A percentile compares a stretch with the other conserved stretches of the same genome.
Evolutionary conservation across 2,888 invertebrate genomes (phyloP).

Genomic region (Rhamnusium bicolor): DNA sequence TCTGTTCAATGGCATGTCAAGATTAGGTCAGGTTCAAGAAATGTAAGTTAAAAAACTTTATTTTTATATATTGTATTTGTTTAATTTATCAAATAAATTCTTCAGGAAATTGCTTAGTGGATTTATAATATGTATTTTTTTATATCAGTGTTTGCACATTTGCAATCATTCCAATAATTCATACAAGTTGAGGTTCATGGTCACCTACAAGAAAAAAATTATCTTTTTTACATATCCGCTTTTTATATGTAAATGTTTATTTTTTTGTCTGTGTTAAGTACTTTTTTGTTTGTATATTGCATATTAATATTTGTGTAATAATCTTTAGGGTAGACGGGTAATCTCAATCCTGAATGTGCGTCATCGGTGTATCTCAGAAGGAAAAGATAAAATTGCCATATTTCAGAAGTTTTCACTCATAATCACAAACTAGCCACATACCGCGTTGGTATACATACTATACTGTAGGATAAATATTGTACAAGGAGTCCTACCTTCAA

Average conservation of each 20-base stretch:
- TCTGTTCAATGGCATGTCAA: conserved; percentile 28
- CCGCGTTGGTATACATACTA: too few species aligned
- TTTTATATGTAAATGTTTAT: conserved; percentile 39
- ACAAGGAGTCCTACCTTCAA: too few species aligned
- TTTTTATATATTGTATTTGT: conserved; percentile 27
- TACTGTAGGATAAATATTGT: too few species aligned
- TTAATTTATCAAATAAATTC: conserved; percentile 31
- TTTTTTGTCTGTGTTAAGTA: conserved; percentile 29
- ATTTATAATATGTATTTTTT: conserved; percentile 26
- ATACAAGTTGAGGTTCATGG: conserved; percentile 50
- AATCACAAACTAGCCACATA: too few species aligned
- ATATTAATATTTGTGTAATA: conserved; percentile 17
- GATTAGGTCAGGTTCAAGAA: conserved; percentile 47
- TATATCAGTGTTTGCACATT: conserved; percentile 34
- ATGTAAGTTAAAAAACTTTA: conserved; percentile 34
- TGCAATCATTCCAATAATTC: conserved; percentile 31
- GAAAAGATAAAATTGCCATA: too few species aligned
- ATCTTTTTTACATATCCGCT: conserved; percentile 46
- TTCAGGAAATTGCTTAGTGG: conserved; percentile 25
- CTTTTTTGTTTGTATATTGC: conserved; percentile 26
- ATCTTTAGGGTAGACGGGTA: conserved; percentile 12
- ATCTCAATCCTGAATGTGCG: not conserved
- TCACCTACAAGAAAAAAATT: conserved; percentile 47
- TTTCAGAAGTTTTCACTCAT: too few species aligned
- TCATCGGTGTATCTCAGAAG: too few species aligned